phyloP scores from a whole-genome alignment of 2,113 vertebrate genomes.

The Pomatorhinus ruficollis region DNA sequence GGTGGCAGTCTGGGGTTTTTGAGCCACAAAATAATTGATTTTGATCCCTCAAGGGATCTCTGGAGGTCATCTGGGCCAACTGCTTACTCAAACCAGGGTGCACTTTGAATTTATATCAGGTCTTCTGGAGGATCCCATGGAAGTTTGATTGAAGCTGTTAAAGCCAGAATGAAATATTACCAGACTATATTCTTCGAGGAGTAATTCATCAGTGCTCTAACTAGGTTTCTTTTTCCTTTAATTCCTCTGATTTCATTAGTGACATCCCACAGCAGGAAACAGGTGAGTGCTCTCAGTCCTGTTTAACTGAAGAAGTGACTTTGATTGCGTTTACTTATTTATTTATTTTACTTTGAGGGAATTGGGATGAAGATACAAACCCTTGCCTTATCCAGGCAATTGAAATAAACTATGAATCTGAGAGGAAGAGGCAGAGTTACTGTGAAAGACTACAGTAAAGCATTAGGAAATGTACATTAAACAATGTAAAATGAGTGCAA shows the following conservation, averaged over 20 bases:
- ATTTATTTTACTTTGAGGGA: not conserved
- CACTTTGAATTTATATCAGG: not conserved
- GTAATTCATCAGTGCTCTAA: slow-evolving; percentile 15
- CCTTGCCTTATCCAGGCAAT: not conserved
- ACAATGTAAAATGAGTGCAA: not conserved
- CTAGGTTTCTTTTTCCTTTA: not conserved
- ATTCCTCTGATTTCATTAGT: slow-evolving; percentile 4
- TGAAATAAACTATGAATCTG: not conserved
- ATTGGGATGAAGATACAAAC: not conserved
- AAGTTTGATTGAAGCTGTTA: slow-evolving; percentile 8
- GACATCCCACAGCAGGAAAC: not conserved
- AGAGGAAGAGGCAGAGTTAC: not conserved
- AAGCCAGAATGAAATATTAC: not conserved
- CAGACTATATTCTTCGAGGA: not conserved
- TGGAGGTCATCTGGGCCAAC: not conserved
- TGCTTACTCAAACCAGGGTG: not conserved
- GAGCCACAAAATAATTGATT: not conserved
- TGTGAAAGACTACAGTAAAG: not conserved
- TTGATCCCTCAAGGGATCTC: not conserved
- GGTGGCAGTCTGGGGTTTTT: not conserved
- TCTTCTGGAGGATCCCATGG: not conserved
- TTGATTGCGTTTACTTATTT: not conserved
- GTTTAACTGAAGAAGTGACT: not conserved
- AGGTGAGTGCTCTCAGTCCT: not conserved
- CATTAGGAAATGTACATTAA: not conserved